A percentile compares a stretch with the other conserved stretches of the same genome.
Conservation (phyloP, 2,113 vertebrate genomes). For the Chaetodon trifascialis region DNA sequence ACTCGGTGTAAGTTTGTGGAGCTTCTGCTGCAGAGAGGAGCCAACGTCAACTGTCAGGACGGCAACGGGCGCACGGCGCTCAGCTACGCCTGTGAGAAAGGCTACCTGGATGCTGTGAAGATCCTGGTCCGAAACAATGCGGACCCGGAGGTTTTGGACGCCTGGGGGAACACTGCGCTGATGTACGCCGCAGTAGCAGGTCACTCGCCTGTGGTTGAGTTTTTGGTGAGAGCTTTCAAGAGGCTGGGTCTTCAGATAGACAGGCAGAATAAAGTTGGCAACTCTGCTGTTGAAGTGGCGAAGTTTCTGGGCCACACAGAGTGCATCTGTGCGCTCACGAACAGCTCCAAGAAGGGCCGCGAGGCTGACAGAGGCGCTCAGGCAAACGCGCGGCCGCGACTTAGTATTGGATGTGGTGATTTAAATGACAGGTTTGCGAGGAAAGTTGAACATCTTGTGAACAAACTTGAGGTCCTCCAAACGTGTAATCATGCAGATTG, state of each 20-base stretch:
- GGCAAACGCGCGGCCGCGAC: slow-evolving; percentile 12
- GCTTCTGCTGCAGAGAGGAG: slow-evolving; percentile 80
- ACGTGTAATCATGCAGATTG: neutral
- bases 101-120: slow-evolving; percentile 79
- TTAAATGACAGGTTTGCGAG: slow-evolving; percentile 9
- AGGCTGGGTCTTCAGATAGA: slow-evolving; percentile 82
- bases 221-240: slow-evolving; percentile 84
- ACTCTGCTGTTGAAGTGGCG: slow-evolving; percentile 81
- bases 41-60: slow-evolving; percentile 78
- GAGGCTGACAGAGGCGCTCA: slow-evolving; percentile 14
- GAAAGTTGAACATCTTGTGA: slow-evolving; percentile 36
- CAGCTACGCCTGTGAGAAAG: slow-evolving; percentile 82
- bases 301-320: slow-evolving; percentile 80
- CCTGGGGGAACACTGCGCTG: slow-evolving; percentile 80
- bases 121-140: slow-evolving; percentile 79
- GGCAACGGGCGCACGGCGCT: slow-evolving; percentile 77
- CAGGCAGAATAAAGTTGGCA: slow-evolving; percentile 81
- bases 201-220: slow-evolving; percentile 76
- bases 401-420: neutral
- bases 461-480: slow-evolving; percentile 29
- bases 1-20: slow-evolving; percentile 74
- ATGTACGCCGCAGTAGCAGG: slow-evolving; percentile 79
- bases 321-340: slow-evolving; percentile 75
- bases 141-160: slow-evolving; percentile 79
- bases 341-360: slow-evolving; percentile 46